Evolutionary conservation across 2,113 vertebrate species (phyloP).

Genomic region (Chrysemys picta): DNA sequence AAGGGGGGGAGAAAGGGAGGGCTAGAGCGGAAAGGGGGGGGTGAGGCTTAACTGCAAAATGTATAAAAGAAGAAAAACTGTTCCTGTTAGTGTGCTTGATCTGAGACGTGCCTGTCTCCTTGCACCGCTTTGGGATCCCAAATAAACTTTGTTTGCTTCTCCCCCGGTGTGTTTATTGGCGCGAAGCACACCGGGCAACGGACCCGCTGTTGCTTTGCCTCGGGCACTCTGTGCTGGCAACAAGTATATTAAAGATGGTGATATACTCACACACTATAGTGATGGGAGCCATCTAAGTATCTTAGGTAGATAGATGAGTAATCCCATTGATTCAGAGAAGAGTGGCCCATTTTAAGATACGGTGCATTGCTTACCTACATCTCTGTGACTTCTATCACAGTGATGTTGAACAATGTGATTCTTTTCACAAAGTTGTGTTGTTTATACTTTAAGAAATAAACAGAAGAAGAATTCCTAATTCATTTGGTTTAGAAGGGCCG

Average conservation of each 20-base stretch:
- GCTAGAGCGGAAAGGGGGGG: too few relatives aligned
- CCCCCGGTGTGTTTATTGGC: too few relatives aligned
- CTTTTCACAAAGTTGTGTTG: neutral
- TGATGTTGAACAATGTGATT: neutral
- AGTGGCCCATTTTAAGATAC: neutral
- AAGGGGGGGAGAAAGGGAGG: too few relatives aligned
- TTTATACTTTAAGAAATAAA: neutral
- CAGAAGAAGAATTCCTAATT: neutral
- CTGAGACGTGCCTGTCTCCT: too few relatives aligned
- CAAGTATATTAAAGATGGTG: neutral
- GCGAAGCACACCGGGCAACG: too few relatives aligned
- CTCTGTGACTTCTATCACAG: neutral
- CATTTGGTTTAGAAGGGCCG: neutral
- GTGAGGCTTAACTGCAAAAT: too few relatives aligned
- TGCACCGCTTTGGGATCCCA: too few relatives aligned
- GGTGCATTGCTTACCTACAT: neutral
- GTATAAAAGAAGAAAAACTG: too few relatives aligned
- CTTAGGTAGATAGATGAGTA: neutral
- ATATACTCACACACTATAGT: neutral
- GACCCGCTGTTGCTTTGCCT: too few relatives aligned
- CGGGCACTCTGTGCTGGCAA: too few relatives aligned
- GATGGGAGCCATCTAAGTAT: neutral
- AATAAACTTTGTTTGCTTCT: too few relatives aligned
- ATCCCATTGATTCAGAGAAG: neutral
- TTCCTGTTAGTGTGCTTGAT: too few relatives aligned